phyloP scores from a whole-genome alignment of 2,888 invertebrate species.

The Diadromus collaris region DNA sequence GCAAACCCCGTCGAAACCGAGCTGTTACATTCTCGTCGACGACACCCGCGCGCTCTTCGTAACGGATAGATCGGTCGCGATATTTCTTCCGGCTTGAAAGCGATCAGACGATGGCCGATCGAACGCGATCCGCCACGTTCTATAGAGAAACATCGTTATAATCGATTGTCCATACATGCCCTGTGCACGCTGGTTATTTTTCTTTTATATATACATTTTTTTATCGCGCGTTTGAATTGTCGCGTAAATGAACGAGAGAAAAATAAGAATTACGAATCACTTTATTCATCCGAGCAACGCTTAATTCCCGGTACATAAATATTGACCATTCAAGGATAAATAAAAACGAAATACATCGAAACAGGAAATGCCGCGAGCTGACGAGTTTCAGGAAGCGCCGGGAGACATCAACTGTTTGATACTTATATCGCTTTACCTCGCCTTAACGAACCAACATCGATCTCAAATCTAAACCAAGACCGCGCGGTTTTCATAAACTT shows the following conservation, averaged over 20 bases:
- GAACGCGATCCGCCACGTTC: conserved; percentile 17
- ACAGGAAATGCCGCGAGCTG: conserved; percentile 1
- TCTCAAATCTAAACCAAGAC: conserved; percentile 23
- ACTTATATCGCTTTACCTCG: neutral
- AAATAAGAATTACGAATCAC: conserved; percentile 1
- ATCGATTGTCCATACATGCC: neutral
- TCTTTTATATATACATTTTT: neutral
- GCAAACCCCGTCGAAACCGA: conserved; percentile 12
- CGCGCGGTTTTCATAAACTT: conserved; percentile 32
- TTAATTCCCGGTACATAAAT: conserved; percentile 6
- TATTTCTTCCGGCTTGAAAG: conserved; percentile 72
- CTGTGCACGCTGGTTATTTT: neutral
- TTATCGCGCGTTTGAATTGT: neutral
- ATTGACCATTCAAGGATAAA: neutral
- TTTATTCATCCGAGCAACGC: neutral
- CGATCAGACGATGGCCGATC: conserved; percentile 50
- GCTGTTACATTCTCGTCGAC: conserved; percentile 29
- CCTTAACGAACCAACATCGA: neutral
- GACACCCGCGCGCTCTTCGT: conserved; percentile 50
- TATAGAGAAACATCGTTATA: neutral
- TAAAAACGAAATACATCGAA: neutral
- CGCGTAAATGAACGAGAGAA: neutral
- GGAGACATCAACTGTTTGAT: conserved; percentile 2
- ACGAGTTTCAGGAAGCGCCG: neutral
- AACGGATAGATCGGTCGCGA: conserved; percentile 68